Base-by-base conservation (phyloP, 2,888 invertebrate species). In the Incurvaria masculella region DNA sequence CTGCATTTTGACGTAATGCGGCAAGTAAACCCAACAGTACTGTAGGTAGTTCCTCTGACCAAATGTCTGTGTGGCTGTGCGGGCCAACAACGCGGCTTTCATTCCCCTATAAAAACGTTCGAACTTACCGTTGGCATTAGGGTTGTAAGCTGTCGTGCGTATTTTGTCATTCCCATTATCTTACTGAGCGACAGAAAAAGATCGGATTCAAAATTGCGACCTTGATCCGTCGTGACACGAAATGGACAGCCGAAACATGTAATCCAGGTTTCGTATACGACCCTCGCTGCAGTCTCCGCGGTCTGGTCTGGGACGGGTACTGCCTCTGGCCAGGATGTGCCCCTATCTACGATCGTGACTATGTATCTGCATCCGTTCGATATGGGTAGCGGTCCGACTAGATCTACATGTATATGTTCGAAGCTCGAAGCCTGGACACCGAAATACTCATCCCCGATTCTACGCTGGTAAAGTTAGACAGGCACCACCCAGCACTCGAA, bases 21-120 rank as follows among this genome's bases (percentile, higher is more conserved):
- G 52, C 49, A 21, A 53, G 41, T 16, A 56, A 43, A 3, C 54
- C 61, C 10, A 57, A 56, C 27, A 58, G 47, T 1, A 71, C 56
- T 2, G 65, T 60, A 2, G 61, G 51, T 11, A 59, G 39, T 49
- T 65, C 62, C 1, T 62, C 48, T 1, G 59, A 61, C 21, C 62
- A 56, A 1, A 47, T 27, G 2, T 11, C 41, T 2, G 39, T 17
- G 16, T 42, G 43, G 4, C 47, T 16, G 4, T n/a, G n/a, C 46
- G 21, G 8, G 47, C 48, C 11, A 40, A 45, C 10, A 56, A 33
- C 1, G 53, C 49, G 17, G 49, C 47, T 27, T 54, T 54, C 4
- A 53, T n/a, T 4, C 46, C 27, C 2, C 54, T 33, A 47, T 56
- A 50, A 51, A 50, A 51, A 4, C 53, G 33, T 38, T 57, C 54